phyloP scores from a whole-genome alignment of 2,113 vertebrate genomes.

The Hiodon tergisus region DNA sequence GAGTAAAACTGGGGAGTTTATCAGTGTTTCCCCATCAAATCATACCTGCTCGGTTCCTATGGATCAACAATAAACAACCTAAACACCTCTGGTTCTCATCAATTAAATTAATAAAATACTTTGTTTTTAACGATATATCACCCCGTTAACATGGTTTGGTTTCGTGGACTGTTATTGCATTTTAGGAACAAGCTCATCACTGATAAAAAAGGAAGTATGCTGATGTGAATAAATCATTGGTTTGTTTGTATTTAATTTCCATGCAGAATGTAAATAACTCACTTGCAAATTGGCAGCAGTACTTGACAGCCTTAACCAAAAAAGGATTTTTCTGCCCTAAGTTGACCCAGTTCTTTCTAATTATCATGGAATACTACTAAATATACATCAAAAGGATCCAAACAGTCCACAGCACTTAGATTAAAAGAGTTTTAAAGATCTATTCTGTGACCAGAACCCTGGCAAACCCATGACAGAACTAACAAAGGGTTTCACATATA shows the following conservation, averaged over 20 bases:
- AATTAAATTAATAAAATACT: too few species aligned
- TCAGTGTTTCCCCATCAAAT: too few species aligned
- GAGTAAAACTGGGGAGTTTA: too few species aligned
- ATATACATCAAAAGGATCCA: conserved; percentile 58
- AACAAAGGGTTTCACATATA: conserved; percentile 50
- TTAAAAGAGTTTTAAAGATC: conserved; percentile 34
- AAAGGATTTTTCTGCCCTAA: conserved; percentile 54
- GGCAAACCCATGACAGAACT: conserved; percentile 42
- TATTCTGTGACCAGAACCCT: conserved; percentile 10
- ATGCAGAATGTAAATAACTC: conserved; percentile 39
- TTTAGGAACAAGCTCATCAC: conserved; percentile 10
- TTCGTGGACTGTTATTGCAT: background rate
- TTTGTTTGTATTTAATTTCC: conserved; percentile 41
- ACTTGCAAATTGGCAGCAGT: conserved; percentile 41
- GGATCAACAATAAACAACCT: too few species aligned
- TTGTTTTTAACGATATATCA: too few species aligned
- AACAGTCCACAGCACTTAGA: conserved; percentile 34
- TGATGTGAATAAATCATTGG: conserved; percentile 31
- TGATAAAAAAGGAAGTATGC: conserved; percentile 30
- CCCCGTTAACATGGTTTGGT: too few species aligned
- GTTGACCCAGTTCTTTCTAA: conserved; percentile 65
- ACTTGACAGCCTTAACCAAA: conserved; percentile 51
- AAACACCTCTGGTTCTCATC: too few species aligned
- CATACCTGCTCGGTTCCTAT: too few species aligned
- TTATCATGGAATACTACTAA: conserved; percentile 50